phyloP scores from a whole-genome alignment of 2,113 vertebrate genomes.

The Lophius piscatorius region DNA sequence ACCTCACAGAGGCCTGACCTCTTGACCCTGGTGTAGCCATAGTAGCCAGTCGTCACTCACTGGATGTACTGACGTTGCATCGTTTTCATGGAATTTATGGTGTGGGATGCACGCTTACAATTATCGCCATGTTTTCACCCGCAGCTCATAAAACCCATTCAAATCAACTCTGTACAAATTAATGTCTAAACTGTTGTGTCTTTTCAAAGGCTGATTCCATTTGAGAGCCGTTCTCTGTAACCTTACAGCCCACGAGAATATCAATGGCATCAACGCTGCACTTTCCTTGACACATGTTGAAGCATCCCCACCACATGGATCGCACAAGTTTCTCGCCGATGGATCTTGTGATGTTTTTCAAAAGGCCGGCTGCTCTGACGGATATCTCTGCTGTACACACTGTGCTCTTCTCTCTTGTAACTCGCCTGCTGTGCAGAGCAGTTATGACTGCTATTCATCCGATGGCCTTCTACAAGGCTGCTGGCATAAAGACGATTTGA shows the following conservation, averaged over 20 bases:
- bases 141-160: constrained; percentile 14
- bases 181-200: constrained; percentile 36
- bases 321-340: constrained; percentile 44
- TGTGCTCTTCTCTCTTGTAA: constrained; percentile 50
- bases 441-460: constrained; percentile 56
- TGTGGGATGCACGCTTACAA: constrained; percentile 18
- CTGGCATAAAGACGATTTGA: constrained; percentile 47
- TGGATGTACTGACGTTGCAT: constrained; percentile 10
- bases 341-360: constrained; percentile 52
- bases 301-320: constrained; percentile 45
- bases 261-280: constrained; percentile 49
- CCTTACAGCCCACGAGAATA: constrained; percentile 42
- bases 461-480: constrained; percentile 54
- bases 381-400: constrained; percentile 34
- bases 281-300: constrained; percentile 60
- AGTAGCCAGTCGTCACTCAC: constrained; percentile 36
- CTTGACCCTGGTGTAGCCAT: constrained; percentile 42
- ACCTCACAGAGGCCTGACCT: constrained; percentile 27
- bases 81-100: constrained; percentile 33
- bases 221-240: constrained; percentile 36
- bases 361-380: constrained; percentile 47
- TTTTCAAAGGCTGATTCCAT: constrained; percentile 34
- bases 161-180: constrained; percentile 12
- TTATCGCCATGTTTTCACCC: constrained; percentile 29
- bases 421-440: constrained; percentile 33